Conservation (phyloP, 2,797 vertebrate species). For the Cyclopterus lumpus region DNA sequence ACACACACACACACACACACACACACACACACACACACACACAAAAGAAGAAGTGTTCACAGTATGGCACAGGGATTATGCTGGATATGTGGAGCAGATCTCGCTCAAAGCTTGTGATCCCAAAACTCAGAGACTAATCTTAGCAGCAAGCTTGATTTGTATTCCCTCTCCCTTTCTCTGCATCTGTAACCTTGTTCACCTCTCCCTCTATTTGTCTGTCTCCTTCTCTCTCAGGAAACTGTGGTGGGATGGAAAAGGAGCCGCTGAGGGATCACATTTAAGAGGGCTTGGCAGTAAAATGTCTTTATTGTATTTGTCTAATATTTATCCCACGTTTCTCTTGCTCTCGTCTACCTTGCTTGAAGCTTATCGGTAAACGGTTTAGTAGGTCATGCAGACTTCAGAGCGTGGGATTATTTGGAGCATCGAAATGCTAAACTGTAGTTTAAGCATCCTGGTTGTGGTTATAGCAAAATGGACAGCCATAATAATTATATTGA, state of each 20-base stretch:
- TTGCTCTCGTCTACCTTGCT: not conserved
- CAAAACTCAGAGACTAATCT: conserved; percentile 55
- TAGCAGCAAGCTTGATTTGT: conserved; percentile 58
- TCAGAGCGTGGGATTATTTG: conserved; percentile 6
- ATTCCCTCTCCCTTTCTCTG: conserved; percentile 33
- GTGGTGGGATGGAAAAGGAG: conserved; percentile 12
- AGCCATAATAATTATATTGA: not conserved
- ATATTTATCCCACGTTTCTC: conserved; percentile 7
- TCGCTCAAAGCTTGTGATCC: conserved; percentile 63
- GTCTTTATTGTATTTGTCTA: conserved; percentile 16
- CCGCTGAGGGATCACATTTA: conserved; percentile 21
- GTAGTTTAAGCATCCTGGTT: not conserved
- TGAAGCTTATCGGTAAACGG: not conserved
- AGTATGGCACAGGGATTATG: conserved; percentile 63
- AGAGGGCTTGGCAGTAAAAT: conserved; percentile 13
- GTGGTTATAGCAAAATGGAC: not conserved
- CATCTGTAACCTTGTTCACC: conserved; percentile 42
- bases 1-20: conserved; percentile 17
- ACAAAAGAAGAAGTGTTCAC: conserved; percentile 45
- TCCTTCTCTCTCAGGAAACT: conserved; percentile 5
- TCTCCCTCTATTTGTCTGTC: conserved; percentile 38
- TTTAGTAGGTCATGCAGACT: not conserved
- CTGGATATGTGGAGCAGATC: conserved; percentile 71
- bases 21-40: conserved; percentile 7
- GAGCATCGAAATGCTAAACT: conserved; percentile 1